A percentile compares a stretch with the other conserved stretches of the same genome.
phyloP scores from a whole-genome alignment of 2,797 vertebrate genomes.

The Syncerus caffer region DNA sequence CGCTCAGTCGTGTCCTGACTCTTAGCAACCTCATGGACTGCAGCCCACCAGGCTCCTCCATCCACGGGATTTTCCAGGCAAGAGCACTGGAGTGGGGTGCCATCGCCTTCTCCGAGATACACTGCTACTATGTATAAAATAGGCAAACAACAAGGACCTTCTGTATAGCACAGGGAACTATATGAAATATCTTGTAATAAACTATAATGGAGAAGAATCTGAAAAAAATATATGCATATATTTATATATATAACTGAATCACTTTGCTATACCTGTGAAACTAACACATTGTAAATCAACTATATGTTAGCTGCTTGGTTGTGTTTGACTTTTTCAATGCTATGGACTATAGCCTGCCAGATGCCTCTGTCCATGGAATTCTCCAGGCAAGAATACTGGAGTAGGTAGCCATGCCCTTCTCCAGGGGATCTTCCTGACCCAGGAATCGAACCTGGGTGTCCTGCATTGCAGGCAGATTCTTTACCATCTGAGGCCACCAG shows the following conservation, averaged over 20 bases:
- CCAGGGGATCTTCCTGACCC: neutral
- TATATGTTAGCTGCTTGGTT: accelerated
- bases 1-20: too few species aligned
- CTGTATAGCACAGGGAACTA: neutral
- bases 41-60: too few species aligned
- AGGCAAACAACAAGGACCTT: neutral
- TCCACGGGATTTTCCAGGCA: too few species aligned
- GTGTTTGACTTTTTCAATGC: neutral
- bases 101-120: neutral
- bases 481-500: neutral
- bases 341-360: neutral
- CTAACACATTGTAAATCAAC: neutral
- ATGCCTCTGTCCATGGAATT: neutral
- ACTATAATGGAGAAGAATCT: neutral
- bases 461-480: neutral
- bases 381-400: neutral
- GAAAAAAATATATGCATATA: neutral
- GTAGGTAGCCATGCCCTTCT: neutral
- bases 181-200: neutral
- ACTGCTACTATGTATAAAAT: accelerated
- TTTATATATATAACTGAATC: neutral
- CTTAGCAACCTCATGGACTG: too few species aligned
- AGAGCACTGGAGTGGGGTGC: too few species aligned
- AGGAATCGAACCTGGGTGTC: neutral
- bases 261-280: neutral